Base-by-base conservation (phyloP, 1,140 invertebrate genomes). In the Platyscapa corneri region DNA sequence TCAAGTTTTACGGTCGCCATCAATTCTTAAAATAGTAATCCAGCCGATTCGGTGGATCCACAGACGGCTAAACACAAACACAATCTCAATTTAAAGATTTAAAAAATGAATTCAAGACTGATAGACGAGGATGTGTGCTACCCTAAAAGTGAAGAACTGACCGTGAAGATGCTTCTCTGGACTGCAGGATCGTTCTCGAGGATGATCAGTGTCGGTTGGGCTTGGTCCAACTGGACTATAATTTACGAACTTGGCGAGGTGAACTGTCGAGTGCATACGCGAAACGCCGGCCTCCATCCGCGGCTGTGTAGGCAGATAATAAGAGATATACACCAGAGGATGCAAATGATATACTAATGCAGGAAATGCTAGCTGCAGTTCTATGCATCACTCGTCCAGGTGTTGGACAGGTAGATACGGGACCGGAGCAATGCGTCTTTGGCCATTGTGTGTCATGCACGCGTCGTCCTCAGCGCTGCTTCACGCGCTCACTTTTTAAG, bases 341-440 rank as follows among this genome's bases (percentile, higher is more conserved):
- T 90, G 88, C 89, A 91, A 91, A 91, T 90, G 89, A 91, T 90
- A 90, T 88, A 89, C 86, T 86, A 89, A 91, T 89, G 89, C 88
- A 91, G 90, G 90, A 92, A 93, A 89, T 89, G 86, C 89, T 86
- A 76, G 83, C 79, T 90, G 87, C 88, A 89, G 88, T 87, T 79
- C 76, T 89, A 91, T 91, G 90, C 90, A 92, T 92, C 91, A 91
- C 89, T 86, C 87, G 87, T 85, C 89, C 91, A 92, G 90, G 91
- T 92, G 90, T 87, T 88, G 81, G 82, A 75, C 60, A 53, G 65
- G 42, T 81, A 49, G 20, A 37, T 77, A 75, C 46, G 14, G n/a
- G n/a, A 0, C 75, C 46, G 3, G 23, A 1, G 37, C 20, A 34
- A n/a, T 74, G 70, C 70, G 70, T 74, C 70, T 74, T 42, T n/a